Conservation (phyloP, 2,888 invertebrate species). For the Phyllotreta cruciferae region DNA sequence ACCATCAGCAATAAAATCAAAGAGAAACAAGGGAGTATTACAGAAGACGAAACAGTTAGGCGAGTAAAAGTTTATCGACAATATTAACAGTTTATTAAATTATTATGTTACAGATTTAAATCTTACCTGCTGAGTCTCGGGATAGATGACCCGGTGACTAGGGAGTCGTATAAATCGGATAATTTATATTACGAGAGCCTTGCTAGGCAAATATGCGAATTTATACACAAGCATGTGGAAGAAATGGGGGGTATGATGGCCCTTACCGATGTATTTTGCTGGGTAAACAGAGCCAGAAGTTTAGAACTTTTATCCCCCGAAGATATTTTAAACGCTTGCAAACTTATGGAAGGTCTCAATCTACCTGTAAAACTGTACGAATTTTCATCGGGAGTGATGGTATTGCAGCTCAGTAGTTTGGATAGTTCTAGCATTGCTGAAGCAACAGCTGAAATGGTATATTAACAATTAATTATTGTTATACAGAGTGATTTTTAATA, state of each 20-base stretch:
- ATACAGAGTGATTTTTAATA: not conserved
- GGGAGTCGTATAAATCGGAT: slow-evolving; percentile 86
- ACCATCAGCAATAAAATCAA: slow-evolving; percentile 91
- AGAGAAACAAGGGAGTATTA: slow-evolving; percentile 93
- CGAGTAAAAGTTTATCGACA: not conserved
- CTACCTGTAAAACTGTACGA: slow-evolving; percentile 79
- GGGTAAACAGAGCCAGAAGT: slow-evolving; percentile 95
- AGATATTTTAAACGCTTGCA: slow-evolving; percentile 92
- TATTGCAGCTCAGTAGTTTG: slow-evolving; percentile 82
- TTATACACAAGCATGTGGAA: slow-evolving; percentile 81
- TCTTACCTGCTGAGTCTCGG: slow-evolving; percentile 96
- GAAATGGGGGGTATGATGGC: slow-evolving; percentile 97
- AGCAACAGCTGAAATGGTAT: slow-evolving; percentile 70
- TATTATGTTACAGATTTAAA: slow-evolving; percentile 83
- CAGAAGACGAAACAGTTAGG: slow-evolving; percentile 92
- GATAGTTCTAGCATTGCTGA: slow-evolving; percentile 75
- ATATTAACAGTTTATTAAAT: no score
- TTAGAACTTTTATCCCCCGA: slow-evolving; percentile 96
- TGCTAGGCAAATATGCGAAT: slow-evolving; percentile 84
- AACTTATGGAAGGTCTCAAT: slow-evolving; percentile 67
- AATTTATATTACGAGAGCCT: slow-evolving; percentile 84
- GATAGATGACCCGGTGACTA: slow-evolving; percentile 96
- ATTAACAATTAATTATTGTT: slow-evolving; percentile 5
- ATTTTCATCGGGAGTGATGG: slow-evolving; percentile 96
- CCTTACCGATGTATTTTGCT: slow-evolving; percentile 94